phyloP scores from a whole-genome alignment of 92 coral and sea anemone genomes.

The Epizoanthus illoricatus region DNA sequence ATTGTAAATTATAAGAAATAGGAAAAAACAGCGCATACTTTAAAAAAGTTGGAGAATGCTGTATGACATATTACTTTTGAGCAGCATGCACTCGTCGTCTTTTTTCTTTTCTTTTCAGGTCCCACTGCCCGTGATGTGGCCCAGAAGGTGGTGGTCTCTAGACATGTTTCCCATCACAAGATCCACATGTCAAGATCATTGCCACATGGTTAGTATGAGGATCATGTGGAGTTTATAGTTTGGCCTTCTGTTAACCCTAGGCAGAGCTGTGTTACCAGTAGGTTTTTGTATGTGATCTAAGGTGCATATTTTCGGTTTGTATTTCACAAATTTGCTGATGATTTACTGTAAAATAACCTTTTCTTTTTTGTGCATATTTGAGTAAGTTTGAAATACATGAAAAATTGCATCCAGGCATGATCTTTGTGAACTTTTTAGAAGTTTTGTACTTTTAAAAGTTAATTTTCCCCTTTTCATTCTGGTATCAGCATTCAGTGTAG shows the following conservation, averaged over 20 bases:
- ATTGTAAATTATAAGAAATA: background rate
- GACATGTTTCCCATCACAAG: background rate
- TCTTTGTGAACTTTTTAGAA: no score
- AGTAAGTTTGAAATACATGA: no score
- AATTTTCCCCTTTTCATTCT: no score
- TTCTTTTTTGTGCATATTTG: no score
- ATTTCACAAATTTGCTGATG: no score
- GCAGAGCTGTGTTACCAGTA: background rate
- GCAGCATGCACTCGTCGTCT: conserved; percentile 95
- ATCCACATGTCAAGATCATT: background rate
- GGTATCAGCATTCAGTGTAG: no score
- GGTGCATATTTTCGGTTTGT: background rate
- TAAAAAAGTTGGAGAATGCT: background rate
- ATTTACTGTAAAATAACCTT: no score
- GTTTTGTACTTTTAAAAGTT: no score
- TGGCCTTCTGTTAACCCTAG: conserved; percentile 29
- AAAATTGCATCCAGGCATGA: no score
- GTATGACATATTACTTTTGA: conserved; percentile 35
- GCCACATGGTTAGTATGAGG: conserved; percentile 42
- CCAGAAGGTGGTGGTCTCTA: background rate
- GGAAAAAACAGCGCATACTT: background rate
- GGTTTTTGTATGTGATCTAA: background rate
- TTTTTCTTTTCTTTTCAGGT: conserved; percentile 86
- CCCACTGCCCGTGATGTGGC: background rate
- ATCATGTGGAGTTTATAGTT: conserved; percentile 37